Percentiles rank a stretch among this genome's conserved stretches.
These are phyloP conservation scores for Microctonus hyperodae DNA, from an alignment of 2,888 invertebrate species.

Conservation along the genomic window DNA sequence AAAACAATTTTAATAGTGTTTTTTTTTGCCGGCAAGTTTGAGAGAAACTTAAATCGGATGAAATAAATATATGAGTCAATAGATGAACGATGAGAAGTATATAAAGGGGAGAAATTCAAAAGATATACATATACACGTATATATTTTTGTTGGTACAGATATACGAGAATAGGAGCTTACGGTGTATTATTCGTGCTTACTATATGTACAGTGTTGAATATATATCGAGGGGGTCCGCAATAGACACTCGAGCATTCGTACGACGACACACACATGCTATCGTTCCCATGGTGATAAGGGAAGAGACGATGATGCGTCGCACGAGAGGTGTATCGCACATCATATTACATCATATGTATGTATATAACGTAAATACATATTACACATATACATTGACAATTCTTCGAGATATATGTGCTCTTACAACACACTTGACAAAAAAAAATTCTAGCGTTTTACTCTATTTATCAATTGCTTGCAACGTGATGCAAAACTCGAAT, in stretches of 20 bases:
- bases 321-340: neutral
- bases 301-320: constrained; percentile 4
- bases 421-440: neutral
- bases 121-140: constrained; percentile 19
- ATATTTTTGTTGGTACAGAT: neutral
- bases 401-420: neutral
- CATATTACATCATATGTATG: no score
- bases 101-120: constrained; percentile 30
- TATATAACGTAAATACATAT: neutral
- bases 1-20: neutral
- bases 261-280: constrained; percentile 20
- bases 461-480: neutral
- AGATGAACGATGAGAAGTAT: neutral
- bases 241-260: constrained; percentile 4
- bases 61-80: neutral
- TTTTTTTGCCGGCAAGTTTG: neutral
- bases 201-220: neutral
- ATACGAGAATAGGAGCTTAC: constrained; percentile 38
- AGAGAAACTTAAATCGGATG: neutral
- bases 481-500: no score
- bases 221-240: neutral
- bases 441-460: neutral
- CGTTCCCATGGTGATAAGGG: constrained; percentile 15
- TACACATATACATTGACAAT: neutral
- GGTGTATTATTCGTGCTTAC: constrained; percentile 41